Base-by-base conservation (phyloP, 1,140 invertebrate genomes). In the Rhynchophorus ferrugineus region DNA sequence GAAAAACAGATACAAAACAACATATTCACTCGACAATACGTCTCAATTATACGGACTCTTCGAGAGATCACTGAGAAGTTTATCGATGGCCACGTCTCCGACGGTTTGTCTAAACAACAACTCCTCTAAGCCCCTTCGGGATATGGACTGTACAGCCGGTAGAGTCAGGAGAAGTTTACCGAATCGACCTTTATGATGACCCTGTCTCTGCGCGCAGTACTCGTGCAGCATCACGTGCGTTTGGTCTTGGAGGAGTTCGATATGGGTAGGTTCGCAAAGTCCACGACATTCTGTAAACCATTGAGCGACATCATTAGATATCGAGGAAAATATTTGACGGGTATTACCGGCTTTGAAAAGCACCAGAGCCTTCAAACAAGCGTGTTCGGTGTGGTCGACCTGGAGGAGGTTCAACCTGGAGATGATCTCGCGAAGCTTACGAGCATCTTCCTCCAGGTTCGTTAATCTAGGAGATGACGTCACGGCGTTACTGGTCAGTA, bases 361-460 rank as follows among this genome's bases (percentile, higher is more conserved):
- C 11, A 88, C 77, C 1, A 87, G 75, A 0, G 86, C 84, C 68
- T 91, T 91, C 1, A 92, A 71, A 68, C 84, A 91, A 17, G 89
- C 85, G 61, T 84, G 87, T 65, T 93, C 89, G 0, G 85, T 88
- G 61, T 87, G 81, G 68, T 92, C 88, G 3, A 90, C 75, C 53
- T 78, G 73, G 33, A 84, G 69, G 0, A 79, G 67, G 16, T 74
- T 71, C 54, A 89, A 78, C 59, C 81, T 76, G n/a, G 75, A 74
- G 11, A 89, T 71, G 48, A 45, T 74, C 70, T 65, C 80, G 72
- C 38, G 74, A 66, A 67, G 73, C 73, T 52, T 79, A 21, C 66
- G 37, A 0, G 68, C 68, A 56, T 73, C 72, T 44, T 71, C 68
- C 49, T 71, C 68, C 17, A 75, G 61, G 6, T 58, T 47, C 3